phyloP scores from a whole-genome alignment of 2,113 vertebrate genomes.

The Triplophysa siluroides region DNA sequence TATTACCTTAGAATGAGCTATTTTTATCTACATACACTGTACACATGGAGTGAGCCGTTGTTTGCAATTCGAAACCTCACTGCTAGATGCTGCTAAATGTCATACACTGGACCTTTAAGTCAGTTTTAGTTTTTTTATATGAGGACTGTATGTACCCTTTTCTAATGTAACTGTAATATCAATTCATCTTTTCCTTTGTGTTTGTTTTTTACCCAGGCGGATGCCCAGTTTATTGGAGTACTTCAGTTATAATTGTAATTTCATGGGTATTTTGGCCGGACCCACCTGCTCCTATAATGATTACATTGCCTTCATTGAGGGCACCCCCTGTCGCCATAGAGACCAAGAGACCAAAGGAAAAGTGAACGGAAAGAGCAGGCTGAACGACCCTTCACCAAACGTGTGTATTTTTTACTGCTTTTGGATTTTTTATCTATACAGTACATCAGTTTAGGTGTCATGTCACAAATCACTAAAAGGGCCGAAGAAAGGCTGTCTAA shows the following conservation, averaged over 20 bases:
- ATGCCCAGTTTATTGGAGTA: conserved; percentile 94
- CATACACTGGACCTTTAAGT: too few relatives aligned
- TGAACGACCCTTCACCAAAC: conserved; percentile 85
- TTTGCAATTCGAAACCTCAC: too few relatives aligned
- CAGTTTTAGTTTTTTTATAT: too few relatives aligned
- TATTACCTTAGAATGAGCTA: too few relatives aligned
- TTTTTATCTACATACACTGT: too few relatives aligned
- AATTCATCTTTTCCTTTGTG: not conserved
- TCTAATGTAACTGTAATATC: not conserved
- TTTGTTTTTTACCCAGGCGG: conserved; percentile 72
- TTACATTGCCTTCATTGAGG: conserved; percentile 94
- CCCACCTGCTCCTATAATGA: conserved; percentile 94
- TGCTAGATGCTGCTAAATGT: too few relatives aligned
- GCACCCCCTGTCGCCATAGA: conserved; percentile 75
- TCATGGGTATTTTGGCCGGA: conserved; percentile 93
- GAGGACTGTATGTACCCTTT: not conserved
- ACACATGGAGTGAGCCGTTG: too few relatives aligned
- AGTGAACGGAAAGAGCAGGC: conserved; percentile 70
- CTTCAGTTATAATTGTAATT: conserved; percentile 95
- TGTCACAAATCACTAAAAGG: not conserved
- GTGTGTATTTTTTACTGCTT: not conserved
- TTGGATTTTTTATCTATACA: not conserved
- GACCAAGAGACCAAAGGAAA: conserved; percentile 74
- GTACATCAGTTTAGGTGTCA: not conserved
- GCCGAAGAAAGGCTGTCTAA: not conserved